A percentile compares a stretch with the other conserved stretches of the same genome.
Conservation (phyloP, 2,113 vertebrate genomes). For the Sylvietta virens region DNA sequence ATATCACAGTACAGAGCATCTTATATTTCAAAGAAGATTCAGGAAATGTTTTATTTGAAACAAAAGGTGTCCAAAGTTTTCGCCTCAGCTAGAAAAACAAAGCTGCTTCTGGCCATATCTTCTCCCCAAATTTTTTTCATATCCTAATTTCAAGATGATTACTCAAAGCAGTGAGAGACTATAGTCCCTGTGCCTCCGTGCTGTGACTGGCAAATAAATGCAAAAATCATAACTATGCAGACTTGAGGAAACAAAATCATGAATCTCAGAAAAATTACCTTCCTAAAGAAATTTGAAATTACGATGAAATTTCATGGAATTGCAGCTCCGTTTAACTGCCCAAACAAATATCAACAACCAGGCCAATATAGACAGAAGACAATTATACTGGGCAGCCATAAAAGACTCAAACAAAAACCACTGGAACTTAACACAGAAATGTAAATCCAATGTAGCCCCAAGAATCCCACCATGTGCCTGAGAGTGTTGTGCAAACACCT, state of each 20-base stretch:
- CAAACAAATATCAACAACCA: neutral
- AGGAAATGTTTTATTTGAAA: neutral
- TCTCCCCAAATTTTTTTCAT: neutral
- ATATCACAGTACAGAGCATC: rapidly evolving
- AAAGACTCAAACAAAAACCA: neutral
- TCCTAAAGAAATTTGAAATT: neutral
- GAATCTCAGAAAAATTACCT: neutral
- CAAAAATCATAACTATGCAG: neutral
- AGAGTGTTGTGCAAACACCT: neutral
- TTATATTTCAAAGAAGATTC: neutral
- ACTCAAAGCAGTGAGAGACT: neutral
- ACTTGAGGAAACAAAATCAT: neutral
- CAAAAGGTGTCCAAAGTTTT: neutral
- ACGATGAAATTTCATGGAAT: neutral
- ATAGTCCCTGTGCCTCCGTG: rapidly evolving
- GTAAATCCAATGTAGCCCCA: neutral
- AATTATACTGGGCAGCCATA: neutral
- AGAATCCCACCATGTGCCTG: neutral
- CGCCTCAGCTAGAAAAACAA: neutral
- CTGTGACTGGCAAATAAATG: neutral
- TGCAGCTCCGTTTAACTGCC: neutral
- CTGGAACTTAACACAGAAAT: neutral
- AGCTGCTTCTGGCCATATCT: neutral
- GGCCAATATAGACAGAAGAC: neutral
- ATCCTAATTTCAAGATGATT: neutral